Evolutionary conservation across 2,797 vertebrate genomes (phyloP), one percentile per base, ranked within the genome.

Genomic region (Myoxocephalus aenaeus): DNA sequence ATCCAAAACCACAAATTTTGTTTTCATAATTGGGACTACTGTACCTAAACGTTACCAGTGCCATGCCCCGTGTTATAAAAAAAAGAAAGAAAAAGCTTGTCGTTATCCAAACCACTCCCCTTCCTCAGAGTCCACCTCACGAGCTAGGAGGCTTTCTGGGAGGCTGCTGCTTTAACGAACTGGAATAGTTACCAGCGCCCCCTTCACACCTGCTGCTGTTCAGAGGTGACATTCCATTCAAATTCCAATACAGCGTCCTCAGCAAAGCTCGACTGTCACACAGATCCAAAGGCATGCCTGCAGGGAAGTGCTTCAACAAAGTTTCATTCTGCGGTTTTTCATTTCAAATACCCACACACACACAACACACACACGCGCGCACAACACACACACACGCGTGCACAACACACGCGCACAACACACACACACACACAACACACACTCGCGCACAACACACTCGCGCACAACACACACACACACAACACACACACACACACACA

Each of bases 281-380:
- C 27, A 54, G 59, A 83, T 58, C 67, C 65, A 64, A 36, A 81
- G 56, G 80, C 36, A 62, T 22, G 63, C 65, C 70, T 34, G 68
- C 40, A 86, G 82, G 71, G 79, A 87, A 95, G 94, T 93, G 94
- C 94, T 96, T 92, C 83, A 73, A 93, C 85, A 85, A 84, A 84
- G 82, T 73, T 76, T 82, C 36, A 73, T 73, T 83, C 79, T 51
- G 59, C 73, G 4, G 18, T 25, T 70, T 57, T 11, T 42, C 32
- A 32, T 32, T 79, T 17, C 34, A 5, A 2, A 34, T 4, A 7
- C 34, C 1, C 34, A 34, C 34, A 34, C 34, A 7, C 34, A 34
- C 34, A 34, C 34, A 34, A 34, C 34, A 34, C 34, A 34, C 34
- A 34, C 34, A 34, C 34, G 70, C 80, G 92, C 90, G 93, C 92